Evolutionary conservation across 2,113 vertebrate species (phyloP).

Genomic region (Mustelus asterias): DNA sequence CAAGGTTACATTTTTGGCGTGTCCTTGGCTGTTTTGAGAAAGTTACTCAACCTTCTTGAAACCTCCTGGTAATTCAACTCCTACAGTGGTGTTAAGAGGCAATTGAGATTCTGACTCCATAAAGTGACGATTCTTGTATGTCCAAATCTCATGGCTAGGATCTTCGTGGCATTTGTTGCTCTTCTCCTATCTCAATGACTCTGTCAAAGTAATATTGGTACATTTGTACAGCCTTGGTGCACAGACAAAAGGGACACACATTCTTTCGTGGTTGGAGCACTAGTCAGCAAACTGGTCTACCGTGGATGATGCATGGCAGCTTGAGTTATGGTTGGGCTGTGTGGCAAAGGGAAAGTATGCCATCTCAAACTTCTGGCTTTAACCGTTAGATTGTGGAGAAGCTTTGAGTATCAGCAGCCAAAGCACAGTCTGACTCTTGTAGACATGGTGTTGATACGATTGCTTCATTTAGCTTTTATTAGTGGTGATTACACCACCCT

Average conservation of each 20-base stretch:
- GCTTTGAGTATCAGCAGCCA: neutral
- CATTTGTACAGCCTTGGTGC: neutral
- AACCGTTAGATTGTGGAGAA: neutral
- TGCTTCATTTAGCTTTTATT: neutral
- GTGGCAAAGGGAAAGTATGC: neutral
- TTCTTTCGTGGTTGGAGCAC: neutral
- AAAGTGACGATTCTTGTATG: too few species aligned
- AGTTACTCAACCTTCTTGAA: neutral
- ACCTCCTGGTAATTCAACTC: neutral
- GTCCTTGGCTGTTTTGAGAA: neutral
- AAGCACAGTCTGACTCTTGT: neutral
- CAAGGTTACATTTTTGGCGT: neutral
- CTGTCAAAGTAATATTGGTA: neutral
- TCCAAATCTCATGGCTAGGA: neutral
- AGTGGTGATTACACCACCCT: neutral
- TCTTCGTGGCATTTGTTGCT: neutral
- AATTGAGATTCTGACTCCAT: neutral
- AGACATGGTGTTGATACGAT: neutral
- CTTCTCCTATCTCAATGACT: neutral
- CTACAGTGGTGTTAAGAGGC: neutral
- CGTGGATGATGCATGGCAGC: neutral
- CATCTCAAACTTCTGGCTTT: neutral
- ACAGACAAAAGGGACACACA: neutral
- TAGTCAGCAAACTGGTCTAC: neutral
- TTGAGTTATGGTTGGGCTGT: neutral